Conservation (phyloP, 2,797 vertebrate genomes). For the Siniperca obscura region DNA sequence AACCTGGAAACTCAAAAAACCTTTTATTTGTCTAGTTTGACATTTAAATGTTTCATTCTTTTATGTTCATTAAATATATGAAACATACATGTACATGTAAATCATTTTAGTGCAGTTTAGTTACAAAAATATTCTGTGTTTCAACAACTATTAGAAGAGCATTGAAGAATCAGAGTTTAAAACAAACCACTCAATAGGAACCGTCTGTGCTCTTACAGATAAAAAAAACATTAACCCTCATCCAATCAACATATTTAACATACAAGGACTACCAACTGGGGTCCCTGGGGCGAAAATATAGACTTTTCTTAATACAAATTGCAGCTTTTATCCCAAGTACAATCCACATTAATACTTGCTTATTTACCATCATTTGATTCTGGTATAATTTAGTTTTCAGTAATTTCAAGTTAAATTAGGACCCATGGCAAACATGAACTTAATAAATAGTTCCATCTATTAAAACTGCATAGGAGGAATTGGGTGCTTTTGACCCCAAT, state of each 20-base stretch:
- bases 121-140: neutral
- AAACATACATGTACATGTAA: neutral
- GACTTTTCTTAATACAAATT: neutral
- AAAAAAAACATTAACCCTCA: neutral
- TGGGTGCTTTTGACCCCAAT: no score
- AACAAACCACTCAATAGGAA: neutral
- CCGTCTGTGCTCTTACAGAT: neutral
- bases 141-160: neutral
- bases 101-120: neutral
- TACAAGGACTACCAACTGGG: no score
- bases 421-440: no score
- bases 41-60: neutral
- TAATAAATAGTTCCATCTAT: no score
- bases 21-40: neutral
- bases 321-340: no score
- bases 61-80: neutral
- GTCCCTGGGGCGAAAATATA: no score
- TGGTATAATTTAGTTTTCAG: no score
- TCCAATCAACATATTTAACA: no score
- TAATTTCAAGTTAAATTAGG: no score
- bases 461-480: no score
- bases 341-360: no score
- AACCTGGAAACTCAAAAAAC: slow-evolving; percentile 5
- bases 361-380: no score
- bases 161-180: neutral